Percentiles rank a stretch among this genome's conserved stretches.
Evolutionary conservation across 1,140 invertebrate genomes (phyloP).

Genomic region (Leptinotarsa undecemlineata): DNA sequence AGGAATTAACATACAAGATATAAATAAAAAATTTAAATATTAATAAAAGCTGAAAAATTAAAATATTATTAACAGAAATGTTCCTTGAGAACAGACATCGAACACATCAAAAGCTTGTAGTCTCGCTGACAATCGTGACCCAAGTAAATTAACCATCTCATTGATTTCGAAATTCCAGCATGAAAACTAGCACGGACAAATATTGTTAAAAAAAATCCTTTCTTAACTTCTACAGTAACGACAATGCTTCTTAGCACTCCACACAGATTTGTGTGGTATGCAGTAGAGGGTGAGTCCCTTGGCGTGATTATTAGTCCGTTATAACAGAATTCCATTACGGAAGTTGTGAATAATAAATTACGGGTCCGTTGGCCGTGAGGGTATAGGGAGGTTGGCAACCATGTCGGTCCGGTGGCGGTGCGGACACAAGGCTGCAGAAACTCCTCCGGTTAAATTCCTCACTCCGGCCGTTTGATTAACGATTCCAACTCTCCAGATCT

Average conservation of each 20-base stretch:
- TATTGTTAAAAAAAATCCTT: too few species aligned
- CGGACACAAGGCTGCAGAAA: conserved; percentile 44
- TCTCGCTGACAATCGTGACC: too few species aligned
- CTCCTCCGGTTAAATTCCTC: conserved; percentile 41
- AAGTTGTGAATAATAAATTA: conserved; percentile 54
- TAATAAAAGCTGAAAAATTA: too few species aligned
- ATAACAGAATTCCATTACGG: conserved; percentile 53
- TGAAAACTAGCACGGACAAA: too few species aligned
- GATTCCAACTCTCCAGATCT: conserved; percentile 41
- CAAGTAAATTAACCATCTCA: too few species aligned
- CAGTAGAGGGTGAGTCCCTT: conserved; percentile 2
- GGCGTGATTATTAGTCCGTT: conserved; percentile 49
- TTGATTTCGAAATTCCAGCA: too few species aligned
- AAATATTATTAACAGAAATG: too few species aligned
- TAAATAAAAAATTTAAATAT: too few species aligned
- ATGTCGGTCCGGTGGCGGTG: conserved; percentile 50
- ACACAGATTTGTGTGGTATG: background rate
- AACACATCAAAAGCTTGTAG: too few species aligned
- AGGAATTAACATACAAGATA: too few species aligned
- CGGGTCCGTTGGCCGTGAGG: conserved; percentile 39
- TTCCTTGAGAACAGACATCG: too few species aligned
- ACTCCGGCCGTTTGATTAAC: conserved; percentile 49
- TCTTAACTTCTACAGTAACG: background rate
- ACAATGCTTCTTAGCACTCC: background rate
- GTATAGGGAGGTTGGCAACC: conserved; percentile 37